Evolutionary conservation across 2,888 invertebrate species (phyloP), one percentile per base, ranked within the genome.

Genomic region (Meta bourneti): DNA sequence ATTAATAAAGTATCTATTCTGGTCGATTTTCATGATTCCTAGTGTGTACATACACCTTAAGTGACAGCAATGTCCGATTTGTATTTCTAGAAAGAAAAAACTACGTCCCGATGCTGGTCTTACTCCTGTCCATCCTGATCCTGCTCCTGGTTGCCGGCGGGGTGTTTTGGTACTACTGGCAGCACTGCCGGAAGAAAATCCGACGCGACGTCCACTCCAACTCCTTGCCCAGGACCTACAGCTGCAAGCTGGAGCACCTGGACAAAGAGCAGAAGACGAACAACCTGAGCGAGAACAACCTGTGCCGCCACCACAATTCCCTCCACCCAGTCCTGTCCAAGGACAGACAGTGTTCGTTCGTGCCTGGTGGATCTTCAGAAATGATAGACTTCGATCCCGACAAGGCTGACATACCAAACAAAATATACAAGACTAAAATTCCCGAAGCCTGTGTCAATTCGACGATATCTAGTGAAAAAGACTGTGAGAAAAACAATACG

Each of bases 231-330:
- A 54, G 88, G n/a, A 83, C 90, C 5, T 85, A 89, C 79, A 93
- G 86, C 82, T 87, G 83, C 51, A 93, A 93, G 84, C 48, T 93
- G 8, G 93, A 94, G n/a, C 93, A 93, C 19, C 93, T 94, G 52
- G 93, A 94, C 51, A 91, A 93, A 34, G 94, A 94, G 79, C 98
- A 98, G 94, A 98, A 98, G 95, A 97, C 98, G 5, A 98, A 98
- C 95, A 98, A 98, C 95, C 98, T 98, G 95, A 98, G 98, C 95
- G 98, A 98, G 94, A 98, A 98, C 95, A 98, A 98, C 95, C 95
- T 98, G 89, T 96, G 98, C 85, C 96, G 98, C 93, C 97, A 97
- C 95, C 94, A 94, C 90, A 97, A 97, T 70, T 97, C 97, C 6
- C 95, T 97, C 90, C 97, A 97, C 95, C 97, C 97, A 5, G 95